Conservation (phyloP, 2,888 invertebrate genomes). For the Xanthia togata region DNA sequence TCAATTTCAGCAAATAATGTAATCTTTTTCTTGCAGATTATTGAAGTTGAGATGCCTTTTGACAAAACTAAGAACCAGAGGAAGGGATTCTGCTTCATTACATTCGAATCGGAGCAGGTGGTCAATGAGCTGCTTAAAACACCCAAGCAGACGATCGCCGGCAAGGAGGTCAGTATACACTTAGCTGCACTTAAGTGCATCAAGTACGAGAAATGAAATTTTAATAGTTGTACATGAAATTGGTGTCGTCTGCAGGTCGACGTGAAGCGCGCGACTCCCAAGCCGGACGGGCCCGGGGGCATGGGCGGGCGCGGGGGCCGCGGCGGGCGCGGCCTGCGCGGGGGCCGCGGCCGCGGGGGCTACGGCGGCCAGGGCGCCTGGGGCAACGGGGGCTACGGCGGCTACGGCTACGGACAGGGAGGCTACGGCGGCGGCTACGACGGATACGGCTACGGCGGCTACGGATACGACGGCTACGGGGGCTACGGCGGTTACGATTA, state of each 20-base stretch:
- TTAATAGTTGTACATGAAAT: not conserved
- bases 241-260: conserved; percentile 92
- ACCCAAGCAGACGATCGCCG: conserved; percentile 97
- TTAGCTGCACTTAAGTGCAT: not conserved
- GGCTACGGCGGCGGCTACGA: conserved; percentile 94
- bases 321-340: conserved; percentile 92
- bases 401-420: conserved; percentile 93
- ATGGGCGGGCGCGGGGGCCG: conserved; percentile 92
- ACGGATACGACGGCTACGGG: conserved; percentile 94
- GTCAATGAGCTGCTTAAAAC: conserved; percentile 97
- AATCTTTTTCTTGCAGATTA: conserved; percentile 92
- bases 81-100: conserved; percentile 99
- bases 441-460: conserved; percentile 94
- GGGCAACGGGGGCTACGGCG: conserved; percentile 92
- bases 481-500: conserved; percentile 95
- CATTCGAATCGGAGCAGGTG: conserved; percentile 98
- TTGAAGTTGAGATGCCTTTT: conserved; percentile 98
- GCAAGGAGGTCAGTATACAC: conserved; percentile 94
- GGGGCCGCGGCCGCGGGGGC: conserved; percentile 93
- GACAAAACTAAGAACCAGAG: conserved; percentile 99
- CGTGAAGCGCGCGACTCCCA: conserved; percentile 98
- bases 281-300: conserved; percentile 94
- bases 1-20: not conserved
- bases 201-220: not conserved
- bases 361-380: conserved; percentile 92